Percentiles rank a stretch among this genome's conserved stretches.
Conservation (phyloP, 2,888 invertebrate genomes). For the Drosophila yooni region DNA sequence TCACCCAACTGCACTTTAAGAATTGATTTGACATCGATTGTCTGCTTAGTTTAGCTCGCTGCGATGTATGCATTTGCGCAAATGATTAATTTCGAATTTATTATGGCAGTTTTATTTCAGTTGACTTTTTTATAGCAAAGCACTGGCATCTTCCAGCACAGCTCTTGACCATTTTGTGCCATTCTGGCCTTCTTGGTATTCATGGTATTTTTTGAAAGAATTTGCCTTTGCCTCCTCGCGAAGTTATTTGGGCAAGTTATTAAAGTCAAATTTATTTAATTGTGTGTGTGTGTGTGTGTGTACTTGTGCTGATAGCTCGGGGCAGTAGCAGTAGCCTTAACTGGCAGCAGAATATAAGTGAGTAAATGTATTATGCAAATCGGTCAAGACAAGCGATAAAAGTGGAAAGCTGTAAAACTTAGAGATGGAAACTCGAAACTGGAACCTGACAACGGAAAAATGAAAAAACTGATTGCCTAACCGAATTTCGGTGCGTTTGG, state of each 20-base stretch:
- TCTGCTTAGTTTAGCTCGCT: background rate
- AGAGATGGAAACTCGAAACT: constrained; percentile 28
- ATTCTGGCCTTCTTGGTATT: background rate
- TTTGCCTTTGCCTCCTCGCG: background rate
- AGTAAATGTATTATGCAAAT: constrained; percentile 46
- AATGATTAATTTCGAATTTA: constrained; percentile 12
- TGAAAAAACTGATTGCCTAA: constrained; percentile 42
- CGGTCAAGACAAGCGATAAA: constrained; percentile 30
- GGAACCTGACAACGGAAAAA: constrained; percentile 29
- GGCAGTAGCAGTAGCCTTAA: constrained; percentile 8
- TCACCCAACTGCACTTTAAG: background rate
- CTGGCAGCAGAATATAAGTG: constrained; percentile 16
- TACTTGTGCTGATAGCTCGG: background rate
- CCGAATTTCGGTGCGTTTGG: constrained; percentile 33
- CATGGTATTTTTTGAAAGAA: constrained; percentile 2
- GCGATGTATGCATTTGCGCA: constrained; percentile 16
- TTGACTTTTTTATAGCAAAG: background rate
- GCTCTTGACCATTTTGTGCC: constrained; percentile 7
- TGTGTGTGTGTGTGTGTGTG: constrained; percentile 39
- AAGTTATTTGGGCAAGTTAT: constrained; percentile 50
- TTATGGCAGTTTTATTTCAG: constrained; percentile 11
- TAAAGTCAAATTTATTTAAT: constrained; percentile 73
- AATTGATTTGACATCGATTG: constrained; percentile 1
- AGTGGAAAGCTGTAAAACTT: constrained; percentile 5
- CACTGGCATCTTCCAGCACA: background rate